Percentiles rank a stretch among this genome's conserved stretches.
phyloP scores from a whole-genome alignment of 1,140 invertebrate species.

The Lepidurus apus region DNA sequence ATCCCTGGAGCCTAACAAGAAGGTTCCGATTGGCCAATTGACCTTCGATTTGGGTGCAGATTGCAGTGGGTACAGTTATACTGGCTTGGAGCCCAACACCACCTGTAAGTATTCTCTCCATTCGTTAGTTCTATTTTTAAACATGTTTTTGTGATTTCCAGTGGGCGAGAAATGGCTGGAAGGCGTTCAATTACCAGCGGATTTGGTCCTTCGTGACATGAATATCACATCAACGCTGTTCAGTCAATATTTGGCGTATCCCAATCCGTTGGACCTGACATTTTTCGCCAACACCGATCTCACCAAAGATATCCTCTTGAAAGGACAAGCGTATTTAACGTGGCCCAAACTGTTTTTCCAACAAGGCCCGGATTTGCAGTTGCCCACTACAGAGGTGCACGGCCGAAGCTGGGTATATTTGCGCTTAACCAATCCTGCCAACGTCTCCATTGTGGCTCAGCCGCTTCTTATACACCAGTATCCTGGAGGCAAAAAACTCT shows the following conservation, averaged over 20 bases:
- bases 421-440: slow-evolving; percentile 55
- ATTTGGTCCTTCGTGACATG: neutral
- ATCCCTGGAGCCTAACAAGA: slow-evolving; percentile 37
- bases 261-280: neutral
- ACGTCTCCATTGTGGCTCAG: slow-evolving; percentile 54
- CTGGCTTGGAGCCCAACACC: slow-evolving; percentile 55
- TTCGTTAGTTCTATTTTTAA: neutral
- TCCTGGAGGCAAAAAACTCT: slow-evolving; percentile 33
- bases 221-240: neutral
- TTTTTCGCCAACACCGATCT: neutral
- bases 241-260: neutral
- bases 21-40: slow-evolving; percentile 51
- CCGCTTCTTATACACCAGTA: slow-evolving; percentile 55
- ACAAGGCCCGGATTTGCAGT: slow-evolving; percentile 48
- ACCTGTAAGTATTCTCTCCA: slow-evolving; percentile 49
- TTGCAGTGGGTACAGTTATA: slow-evolving; percentile 69
- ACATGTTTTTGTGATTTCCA: neutral
- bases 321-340: neutral
- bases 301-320: slow-evolving; percentile 2
- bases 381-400: slow-evolving; percentile 75
- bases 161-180: neutral
- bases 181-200: neutral
- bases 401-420: slow-evolving; percentile 62
- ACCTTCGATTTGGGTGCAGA: slow-evolving; percentile 62
- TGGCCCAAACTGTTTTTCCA: neutral